Percentiles rank a stretch among this genome's conserved stretches.
Conservation (phyloP, 2,888 invertebrate genomes). For the Athalia circularis region DNA sequence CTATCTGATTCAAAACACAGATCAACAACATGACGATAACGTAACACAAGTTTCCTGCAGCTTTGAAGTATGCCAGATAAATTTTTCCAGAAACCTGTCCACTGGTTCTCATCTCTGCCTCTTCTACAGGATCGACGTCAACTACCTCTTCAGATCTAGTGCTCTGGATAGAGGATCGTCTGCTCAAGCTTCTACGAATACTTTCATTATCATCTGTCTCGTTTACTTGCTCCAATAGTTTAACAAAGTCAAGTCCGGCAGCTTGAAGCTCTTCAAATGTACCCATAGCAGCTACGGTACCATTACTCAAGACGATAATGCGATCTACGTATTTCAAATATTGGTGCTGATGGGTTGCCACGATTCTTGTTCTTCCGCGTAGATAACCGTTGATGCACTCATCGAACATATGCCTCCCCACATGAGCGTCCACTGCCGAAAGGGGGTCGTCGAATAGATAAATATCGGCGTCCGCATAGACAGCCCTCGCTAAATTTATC, state of each 20-base stretch:
- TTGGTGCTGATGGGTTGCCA: constrained; percentile 91
- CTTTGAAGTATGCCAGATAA: constrained; percentile 65
- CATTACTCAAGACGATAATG: constrained; percentile 76
- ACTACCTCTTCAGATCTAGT: constrained; percentile 43
- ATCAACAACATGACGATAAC: constrained; percentile 62
- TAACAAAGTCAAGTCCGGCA: constrained; percentile 79
- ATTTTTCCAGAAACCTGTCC: constrained; percentile 57
- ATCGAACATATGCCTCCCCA: constrained; percentile 83
- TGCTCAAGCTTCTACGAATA: constrained; percentile 53
- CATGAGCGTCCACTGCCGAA: constrained; percentile 84
- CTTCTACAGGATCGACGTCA: constrained; percentile 46
- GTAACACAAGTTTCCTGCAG: constrained; percentile 62
- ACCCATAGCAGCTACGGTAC: constrained; percentile 78
- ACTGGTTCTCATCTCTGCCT: constrained; percentile 51
- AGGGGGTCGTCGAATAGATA: constrained; percentile 86
- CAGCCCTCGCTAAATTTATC: constrained; percentile 81
- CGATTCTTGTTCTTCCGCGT: constrained; percentile 82
- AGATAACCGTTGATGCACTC: constrained; percentile 80
- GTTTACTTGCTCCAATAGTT: constrained; percentile 75
- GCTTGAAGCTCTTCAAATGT: constrained; percentile 77
- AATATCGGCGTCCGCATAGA: constrained; percentile 84
- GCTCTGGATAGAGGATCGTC: constrained; percentile 75
- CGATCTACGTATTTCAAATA: constrained; percentile 83
- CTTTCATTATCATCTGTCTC: constrained; percentile 58
- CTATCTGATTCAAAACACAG: constrained; percentile 63